A percentile compares a stretch with the other conserved stretches of the same genome.
Evolutionary conservation across 2,888 invertebrate genomes (phyloP).

Genomic region (Gerris lacustris): DNA sequence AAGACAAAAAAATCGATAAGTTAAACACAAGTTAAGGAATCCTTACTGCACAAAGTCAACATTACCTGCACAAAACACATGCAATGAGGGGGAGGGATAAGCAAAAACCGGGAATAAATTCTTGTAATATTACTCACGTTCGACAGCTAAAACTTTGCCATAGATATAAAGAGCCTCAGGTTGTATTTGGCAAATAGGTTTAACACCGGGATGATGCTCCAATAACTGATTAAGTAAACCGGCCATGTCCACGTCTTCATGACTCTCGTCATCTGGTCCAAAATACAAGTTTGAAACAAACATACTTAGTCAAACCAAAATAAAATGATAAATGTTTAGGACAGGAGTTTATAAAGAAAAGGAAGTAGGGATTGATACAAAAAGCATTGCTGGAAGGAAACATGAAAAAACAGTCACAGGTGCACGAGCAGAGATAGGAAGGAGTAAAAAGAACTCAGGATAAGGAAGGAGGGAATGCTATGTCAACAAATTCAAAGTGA

Average conservation of each 20-base stretch:
- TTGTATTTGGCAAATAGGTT: conserved; percentile 61
- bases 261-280: conserved; percentile 36
- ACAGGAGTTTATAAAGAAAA: background rate
- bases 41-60: too few relatives aligned
- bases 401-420: too few relatives aligned
- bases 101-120: too few relatives aligned
- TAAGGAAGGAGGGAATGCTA: too few relatives aligned
- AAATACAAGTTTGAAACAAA: background rate
- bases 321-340: background rate
- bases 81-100: too few relatives aligned
- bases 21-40: too few relatives aligned
- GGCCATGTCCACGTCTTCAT: conserved; percentile 31
- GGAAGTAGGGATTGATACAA: background rate
- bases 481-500: too few relatives aligned
- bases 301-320: background rate
- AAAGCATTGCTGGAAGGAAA: too few relatives aligned
- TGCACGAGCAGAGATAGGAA: too few relatives aligned
- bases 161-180: conserved; percentile 71
- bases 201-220: conserved; percentile 65
- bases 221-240: conserved; percentile 61
- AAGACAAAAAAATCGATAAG: too few relatives aligned
- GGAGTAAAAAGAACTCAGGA: too few relatives aligned
- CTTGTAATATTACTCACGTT: conserved; percentile 41
- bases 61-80: too few relatives aligned
- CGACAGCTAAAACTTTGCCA: conserved; percentile 68